Evolutionary conservation across 2,888 invertebrate genomes (phyloP), one percentile per base, ranked within the genome.

Genomic region (Amblyteles armatorius): DNA sequence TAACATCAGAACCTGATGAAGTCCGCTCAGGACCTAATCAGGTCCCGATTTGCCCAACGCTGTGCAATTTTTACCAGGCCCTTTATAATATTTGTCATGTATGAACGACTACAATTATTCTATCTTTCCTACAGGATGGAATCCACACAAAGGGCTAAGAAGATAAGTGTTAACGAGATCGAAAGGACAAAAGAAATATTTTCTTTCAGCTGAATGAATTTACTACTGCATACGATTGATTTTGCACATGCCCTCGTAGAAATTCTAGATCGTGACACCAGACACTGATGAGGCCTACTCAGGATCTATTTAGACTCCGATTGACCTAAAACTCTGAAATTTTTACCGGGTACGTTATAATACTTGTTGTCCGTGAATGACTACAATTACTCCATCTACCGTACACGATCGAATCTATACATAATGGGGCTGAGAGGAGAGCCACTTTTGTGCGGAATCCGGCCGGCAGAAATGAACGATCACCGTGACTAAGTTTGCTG

Each of bases 131-230:
- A 13, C 3, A 13, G 0, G 44, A 44, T 44, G 1, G 44, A 44
- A 44, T 44, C 44, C 2, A 44, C 44, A 3, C 44, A 44, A 13
- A 44, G 44, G 44, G 44, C 44, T 44, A 2, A 26, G 9, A 57
- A 57, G 11, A 9, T 0, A 5, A 29, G 29, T 5, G 29, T 29
- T 5, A 29, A 29, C 72, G 72, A 86, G 87, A 89, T 90, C 88
- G 89, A 90, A 90, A 88, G 90, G 90, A 91, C 90, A 91, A 91
- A 91, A 87, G 90, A 86, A 83, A 82, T 87, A 84, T 87, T 88
- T 90, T 88, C 86, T 86, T 83, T 79, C 72, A 76, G 72, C 26
- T 67, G 65, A 60, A 60, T 29, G 60, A 60, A 29, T 29, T 29
- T 13, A 16, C 26, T 60, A 33, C 26, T 29, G 29, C 6, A 4